phyloP scores from a whole-genome alignment of 1,140 invertebrate species.

The Drosophila serrata region DNA sequence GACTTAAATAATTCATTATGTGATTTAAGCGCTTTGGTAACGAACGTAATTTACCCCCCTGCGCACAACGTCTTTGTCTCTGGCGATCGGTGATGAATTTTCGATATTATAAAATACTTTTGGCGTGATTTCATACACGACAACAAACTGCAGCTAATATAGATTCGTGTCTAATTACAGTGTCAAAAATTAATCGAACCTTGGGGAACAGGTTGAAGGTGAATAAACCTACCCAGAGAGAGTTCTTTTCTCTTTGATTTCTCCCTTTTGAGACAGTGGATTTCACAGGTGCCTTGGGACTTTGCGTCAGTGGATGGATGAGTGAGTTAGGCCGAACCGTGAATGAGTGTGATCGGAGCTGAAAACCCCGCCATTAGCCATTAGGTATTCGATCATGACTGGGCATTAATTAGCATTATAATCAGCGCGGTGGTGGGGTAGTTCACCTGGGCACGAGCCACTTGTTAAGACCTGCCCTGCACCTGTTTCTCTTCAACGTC shows the following conservation, averaged over 20 bases:
- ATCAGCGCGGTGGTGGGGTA: conserved; percentile 69
- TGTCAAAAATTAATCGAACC: conserved; percentile 45
- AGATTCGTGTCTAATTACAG: conserved; percentile 32
- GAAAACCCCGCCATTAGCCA: conserved; percentile 41
- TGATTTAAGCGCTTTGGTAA: conserved; percentile 65
- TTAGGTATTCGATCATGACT: conserved; percentile 30
- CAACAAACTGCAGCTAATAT: conserved; percentile 23
- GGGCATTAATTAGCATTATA: conserved; percentile 74
- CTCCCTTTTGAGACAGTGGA: conserved; percentile 1
- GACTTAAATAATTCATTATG: conserved; percentile 80
- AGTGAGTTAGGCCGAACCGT: conserved; percentile 32
- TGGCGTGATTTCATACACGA: conserved; percentile 58
- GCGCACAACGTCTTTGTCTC: conserved; percentile 28
- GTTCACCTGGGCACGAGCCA: conserved; percentile 80
- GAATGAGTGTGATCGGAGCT: conserved; percentile 48
- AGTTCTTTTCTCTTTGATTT: conserved; percentile 19
- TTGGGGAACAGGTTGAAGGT: conserved; percentile 31
- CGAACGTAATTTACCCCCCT: conserved; percentile 41
- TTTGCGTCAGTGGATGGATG: conserved; percentile 39
- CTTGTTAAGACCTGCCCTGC: conserved; percentile 68
- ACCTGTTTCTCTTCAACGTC: conserved; percentile 41
- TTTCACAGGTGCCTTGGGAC: conserved; percentile 46
- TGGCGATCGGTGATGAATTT: conserved; percentile 52
- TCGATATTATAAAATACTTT: conserved; percentile 70
- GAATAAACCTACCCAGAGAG: conserved; percentile 18